phyloP scores from a whole-genome alignment of 2,888 invertebrate genomes.

The Chromoteleia sp. region DNA sequence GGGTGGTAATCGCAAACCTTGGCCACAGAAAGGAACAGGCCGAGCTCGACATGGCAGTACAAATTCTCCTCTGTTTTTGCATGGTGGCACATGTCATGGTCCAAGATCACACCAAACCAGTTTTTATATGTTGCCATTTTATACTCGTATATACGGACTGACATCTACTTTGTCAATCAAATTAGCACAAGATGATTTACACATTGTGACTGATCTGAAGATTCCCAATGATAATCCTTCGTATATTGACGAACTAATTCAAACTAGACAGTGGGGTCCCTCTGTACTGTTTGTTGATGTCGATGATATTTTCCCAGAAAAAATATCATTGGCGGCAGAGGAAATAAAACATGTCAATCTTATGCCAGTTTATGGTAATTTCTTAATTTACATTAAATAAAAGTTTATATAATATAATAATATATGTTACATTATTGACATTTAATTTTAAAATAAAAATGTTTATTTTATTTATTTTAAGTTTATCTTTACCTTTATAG shows the following conservation, averaged over 20 bases:
- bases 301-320: conserved; percentile 95
- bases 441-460: no score
- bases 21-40: conserved; percentile 98
- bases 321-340: conserved; percentile 93
- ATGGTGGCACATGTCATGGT: conserved; percentile 95
- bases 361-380: conserved; percentile 95
- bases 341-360: conserved; percentile 93
- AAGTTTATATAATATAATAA: no score
- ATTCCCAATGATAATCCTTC: conserved; percentile 92
- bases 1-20: conserved; percentile 97
- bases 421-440: no score
- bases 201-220: conserved; percentile 94
- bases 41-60: conserved; percentile 96
- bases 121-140: conserved; percentile 97
- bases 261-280: conserved; percentile 96
- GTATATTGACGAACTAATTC: conserved; percentile 92
- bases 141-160: conserved; percentile 91
- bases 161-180: conserved; percentile 94
- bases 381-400: background rate
- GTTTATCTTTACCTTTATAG: no score
- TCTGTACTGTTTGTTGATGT: conserved; percentile 97
- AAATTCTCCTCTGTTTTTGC: conserved; percentile 93
- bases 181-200: conserved; percentile 97
- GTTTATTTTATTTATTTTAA: conserved; percentile 13
- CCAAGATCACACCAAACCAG: conserved; percentile 95